Evolutionary conservation across 1,140 invertebrate genomes (phyloP), one percentile per base, ranked within the genome.

Genomic region (Zaprionus nigranus): DNA sequence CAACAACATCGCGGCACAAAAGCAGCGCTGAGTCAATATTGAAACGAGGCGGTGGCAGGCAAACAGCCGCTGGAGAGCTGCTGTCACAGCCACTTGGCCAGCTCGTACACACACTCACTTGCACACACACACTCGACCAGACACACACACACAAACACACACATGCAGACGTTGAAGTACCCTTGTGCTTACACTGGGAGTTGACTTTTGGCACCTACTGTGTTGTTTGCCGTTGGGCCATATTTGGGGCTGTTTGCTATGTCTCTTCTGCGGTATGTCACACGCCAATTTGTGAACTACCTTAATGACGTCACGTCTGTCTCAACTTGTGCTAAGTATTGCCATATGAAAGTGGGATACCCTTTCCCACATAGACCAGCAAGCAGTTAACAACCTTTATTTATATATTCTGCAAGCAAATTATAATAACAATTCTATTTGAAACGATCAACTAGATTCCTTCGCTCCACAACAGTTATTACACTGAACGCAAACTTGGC

Each of bases 11-110:
- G 38, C n/a, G 7, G 6, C 30, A 34, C 30, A 34, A 34, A 75
- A 78, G 72, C 71, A 56, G 43, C 46, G 64, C 73, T 75, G 74
- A 87, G 81, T 88, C 81, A 88, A 90, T 90, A 88, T 81, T 90
- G 81, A 66, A 78, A 74, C 68, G 57, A 71, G 73, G 66, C 69
- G 70, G 82, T 68, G 78, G 82, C 75, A 75, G 54, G 66, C 74
- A 90, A 88, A 81, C 70, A 81, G 67, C 62, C 77, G 60, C 40
- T 58, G 54, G 64, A 76, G 60, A 69, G 64, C 51, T 46, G 60
- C 69, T 71, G 66, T 49, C 62, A 38, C 69, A 57, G 73, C n/a
- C 20, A 61, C 59, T 57, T 63, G 58, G 40, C 53, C 66, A 64
- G n/a, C 56, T 53, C 22, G n/a, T 17, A 58, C 36, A 63, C 24